Evolutionary conservation across 2,888 invertebrate genomes (phyloP), one percentile per base, ranked within the genome.

Genomic region (Oxycera nigricornis): DNA sequence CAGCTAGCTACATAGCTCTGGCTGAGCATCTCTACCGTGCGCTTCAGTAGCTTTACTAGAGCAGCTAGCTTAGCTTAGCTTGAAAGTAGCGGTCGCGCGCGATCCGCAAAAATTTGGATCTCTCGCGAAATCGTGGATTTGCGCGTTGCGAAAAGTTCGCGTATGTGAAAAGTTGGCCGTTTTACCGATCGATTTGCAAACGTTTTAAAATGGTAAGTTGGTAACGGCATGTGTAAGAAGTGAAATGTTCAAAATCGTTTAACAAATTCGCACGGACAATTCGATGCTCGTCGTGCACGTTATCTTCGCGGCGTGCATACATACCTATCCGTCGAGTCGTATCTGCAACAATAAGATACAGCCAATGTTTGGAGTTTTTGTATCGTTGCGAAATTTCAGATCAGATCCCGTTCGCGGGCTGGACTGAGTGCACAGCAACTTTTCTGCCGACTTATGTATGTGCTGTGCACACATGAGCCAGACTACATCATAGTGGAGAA

Each of bases 121-220:
- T 59, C 59, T 26, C 30, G 26, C 59, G 59, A 55, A 55, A 31
- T 61, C 20, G 46, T 17, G 17, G 46, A 7, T 59, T 59, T 14
- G 59, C n/a, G 59, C 17, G 14, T 30, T 20, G 4, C 35, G 17
- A 2, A 65, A 65, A 22, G 39, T 35, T 24, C 22, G 39, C 65
- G 39, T 65, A 65, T 65, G 65, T 30, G 65, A 65, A 24, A 39
- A 65, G 22, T 41, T 65, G 24, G 2, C 22, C 4, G 22, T 24
- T 41, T 65, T 65, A 14, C 65, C 65, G 14, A 41, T 65, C 26
- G 41, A 39, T 41, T 39, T 30, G 41, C 11, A 17, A 22, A 26
- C 2, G 17, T 35, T 35, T 65, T 9, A 65, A 65, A 65, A 65
- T 65, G 65, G 65, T 65, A 65, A 65, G 65, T 65, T 65, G 22